These are phyloP conservation scores for Eupithecia abbreviata DNA, from an alignment of 2,888 invertebrate genomes.

Conservation along the genomic window DNA sequence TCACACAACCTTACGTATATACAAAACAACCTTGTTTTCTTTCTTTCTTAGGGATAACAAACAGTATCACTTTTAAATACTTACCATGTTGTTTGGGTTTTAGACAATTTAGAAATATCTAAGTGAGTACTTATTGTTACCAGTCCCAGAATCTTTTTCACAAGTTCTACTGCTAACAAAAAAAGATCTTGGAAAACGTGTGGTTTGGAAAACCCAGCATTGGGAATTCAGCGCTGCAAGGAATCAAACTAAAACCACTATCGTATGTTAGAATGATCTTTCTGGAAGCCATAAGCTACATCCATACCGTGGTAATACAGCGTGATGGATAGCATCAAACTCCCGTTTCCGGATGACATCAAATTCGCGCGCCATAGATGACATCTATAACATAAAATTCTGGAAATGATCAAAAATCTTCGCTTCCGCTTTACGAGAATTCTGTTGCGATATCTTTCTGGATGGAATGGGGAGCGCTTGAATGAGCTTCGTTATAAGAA, in stretches of 20 bases:
- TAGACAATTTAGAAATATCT: not conserved
- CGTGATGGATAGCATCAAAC: conserved; percentile 13
- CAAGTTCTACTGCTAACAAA: not conserved
- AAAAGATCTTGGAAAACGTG: not conserved
- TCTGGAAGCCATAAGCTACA: not conserved
- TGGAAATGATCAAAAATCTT: conserved; percentile 15
- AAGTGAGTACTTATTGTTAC: not conserved
- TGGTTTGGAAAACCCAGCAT: not conserved
- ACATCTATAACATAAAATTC: conserved; percentile 15
- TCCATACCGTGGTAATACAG: not conserved
- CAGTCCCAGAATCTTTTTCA: not conserved
- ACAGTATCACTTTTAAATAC: no score
- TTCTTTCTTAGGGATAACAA: no score
- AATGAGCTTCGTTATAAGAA: conserved; percentile 7
- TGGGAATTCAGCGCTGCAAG: not conserved
- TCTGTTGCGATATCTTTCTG: conserved; percentile 2
- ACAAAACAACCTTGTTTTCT: no score
- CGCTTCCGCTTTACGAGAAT: conserved; percentile 14
- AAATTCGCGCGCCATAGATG: conserved; percentile 11
- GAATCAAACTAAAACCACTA: not conserved
- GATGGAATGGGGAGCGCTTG: not conserved
- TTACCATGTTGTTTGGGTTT: not conserved
- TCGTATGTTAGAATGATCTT: not conserved
- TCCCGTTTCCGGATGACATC: not conserved
- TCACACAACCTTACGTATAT: no score